phyloP scores from a whole-genome alignment of 2,797 vertebrate genomes.

The Coccyzus lansbergi region DNA sequence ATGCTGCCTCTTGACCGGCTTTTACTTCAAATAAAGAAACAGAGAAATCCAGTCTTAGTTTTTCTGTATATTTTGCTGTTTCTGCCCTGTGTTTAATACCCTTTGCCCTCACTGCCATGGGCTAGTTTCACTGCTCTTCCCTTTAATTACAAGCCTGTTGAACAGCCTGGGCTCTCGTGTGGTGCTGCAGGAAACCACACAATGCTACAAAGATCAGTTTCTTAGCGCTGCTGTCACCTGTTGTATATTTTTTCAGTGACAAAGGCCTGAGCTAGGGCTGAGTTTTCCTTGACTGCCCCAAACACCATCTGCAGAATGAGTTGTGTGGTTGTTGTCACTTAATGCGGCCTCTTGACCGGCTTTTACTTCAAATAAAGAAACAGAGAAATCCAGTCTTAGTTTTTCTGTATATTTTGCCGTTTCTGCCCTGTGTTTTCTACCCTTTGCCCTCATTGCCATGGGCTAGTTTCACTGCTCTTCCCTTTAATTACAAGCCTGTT shows the following conservation, averaged over 20 bases:
- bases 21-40: neutral
- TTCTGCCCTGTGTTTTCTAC: neutral
- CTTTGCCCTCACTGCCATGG: rapidly evolving
- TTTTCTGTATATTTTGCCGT: rapidly evolving
- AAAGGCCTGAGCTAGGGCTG: neutral
- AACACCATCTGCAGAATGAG: neutral
- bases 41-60: neutral
- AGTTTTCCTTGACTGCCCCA: neutral
- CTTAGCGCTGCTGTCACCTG: too few relatives aligned
- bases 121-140: rapidly evolving
- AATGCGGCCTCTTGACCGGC: neutral
- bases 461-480: neutral
- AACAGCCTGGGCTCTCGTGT: too few relatives aligned
- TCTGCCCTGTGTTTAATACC: neutral
- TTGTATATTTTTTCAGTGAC: too few relatives aligned
- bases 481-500: rapidly evolving
- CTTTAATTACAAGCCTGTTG: too few relatives aligned
- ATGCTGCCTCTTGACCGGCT: too few relatives aligned
- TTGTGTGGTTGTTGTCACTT: neutral
- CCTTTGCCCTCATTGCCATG: rapidly evolving
- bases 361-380: neutral
- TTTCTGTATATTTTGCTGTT: neutral
- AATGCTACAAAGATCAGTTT: too few relatives aligned
- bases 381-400: neutral
- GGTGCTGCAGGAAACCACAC: too few relatives aligned